A percentile compares a stretch with the other conserved stretches of the same genome.
These are phyloP conservation scores for Columba guinea DNA, from an alignment of 2,797 vertebrate genomes.

Conservation along the genomic window DNA sequence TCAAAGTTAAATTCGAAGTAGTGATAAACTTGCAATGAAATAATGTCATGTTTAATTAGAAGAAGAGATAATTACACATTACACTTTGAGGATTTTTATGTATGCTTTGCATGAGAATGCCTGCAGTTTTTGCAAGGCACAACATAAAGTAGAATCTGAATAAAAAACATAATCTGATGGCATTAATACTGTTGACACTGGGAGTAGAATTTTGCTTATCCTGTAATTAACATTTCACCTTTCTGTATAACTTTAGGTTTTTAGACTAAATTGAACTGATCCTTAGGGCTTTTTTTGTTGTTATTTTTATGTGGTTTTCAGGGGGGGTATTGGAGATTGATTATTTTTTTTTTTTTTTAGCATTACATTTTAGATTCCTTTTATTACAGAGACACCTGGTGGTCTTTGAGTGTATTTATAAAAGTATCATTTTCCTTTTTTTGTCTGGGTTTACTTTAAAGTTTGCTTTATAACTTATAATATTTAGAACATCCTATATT, in stretches of 20 bases:
- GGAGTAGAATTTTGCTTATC: not conserved
- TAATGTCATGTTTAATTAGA: not conserved
- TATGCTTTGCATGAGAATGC: not conserved
- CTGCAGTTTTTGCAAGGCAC: not conserved
- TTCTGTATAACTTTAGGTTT: not conserved
- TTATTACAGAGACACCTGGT: constrained; percentile 53
- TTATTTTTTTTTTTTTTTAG: not conserved
- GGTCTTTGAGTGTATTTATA: not conserved
- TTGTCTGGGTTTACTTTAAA: not conserved
- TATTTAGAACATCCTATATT: not conserved
- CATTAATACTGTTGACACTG: not conserved
- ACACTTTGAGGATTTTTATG: not conserved
- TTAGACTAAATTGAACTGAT: not conserved
- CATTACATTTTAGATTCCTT: not conserved
- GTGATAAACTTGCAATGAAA: not conserved
- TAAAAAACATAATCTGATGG: not conserved
- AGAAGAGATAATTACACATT: not conserved
- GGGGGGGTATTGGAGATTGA: not conserved
- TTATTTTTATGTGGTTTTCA: not conserved
- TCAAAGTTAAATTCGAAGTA: not conserved
- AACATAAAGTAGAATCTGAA: not conserved
- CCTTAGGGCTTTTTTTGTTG: not conserved
- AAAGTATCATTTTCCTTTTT: not conserved
- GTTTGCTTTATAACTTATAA: not conserved
- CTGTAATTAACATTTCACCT: not conserved